Evolutionary conservation across 1,140 invertebrate species (phyloP).

Genomic region (Atta cephalotes): DNA sequence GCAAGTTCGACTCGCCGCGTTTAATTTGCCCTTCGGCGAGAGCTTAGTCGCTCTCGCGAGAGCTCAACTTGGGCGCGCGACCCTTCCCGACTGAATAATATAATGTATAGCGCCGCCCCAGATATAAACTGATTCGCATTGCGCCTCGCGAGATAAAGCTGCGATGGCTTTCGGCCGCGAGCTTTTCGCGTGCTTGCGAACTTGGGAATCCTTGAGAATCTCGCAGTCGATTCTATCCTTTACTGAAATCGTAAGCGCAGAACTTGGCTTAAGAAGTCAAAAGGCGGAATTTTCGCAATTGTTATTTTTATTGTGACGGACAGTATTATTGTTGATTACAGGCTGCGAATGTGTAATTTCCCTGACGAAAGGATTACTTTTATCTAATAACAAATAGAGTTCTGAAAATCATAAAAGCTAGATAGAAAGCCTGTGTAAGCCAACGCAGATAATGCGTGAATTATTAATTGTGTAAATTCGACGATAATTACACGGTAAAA

Average conservation of each 20-base stretch:
- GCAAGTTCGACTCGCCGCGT: background rate
- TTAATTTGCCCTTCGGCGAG: constrained; percentile 30
- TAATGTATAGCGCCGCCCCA: background rate
- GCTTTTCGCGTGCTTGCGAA: constrained; percentile 6
- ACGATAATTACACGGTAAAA: too few species aligned
- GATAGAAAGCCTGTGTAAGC: too few species aligned
- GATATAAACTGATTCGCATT: background rate
- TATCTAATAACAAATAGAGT: too few species aligned
- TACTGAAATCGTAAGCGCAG: background rate
- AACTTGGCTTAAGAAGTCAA: background rate
- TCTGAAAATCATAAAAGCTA: too few species aligned
- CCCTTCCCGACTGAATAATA: constrained; percentile 52
- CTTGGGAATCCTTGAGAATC: constrained; percentile 10
- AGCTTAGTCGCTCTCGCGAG: constrained; percentile 12
- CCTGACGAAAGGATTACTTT: background rate
- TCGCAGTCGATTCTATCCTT: background rate
- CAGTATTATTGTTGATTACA: background rate
- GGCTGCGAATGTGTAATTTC: background rate
- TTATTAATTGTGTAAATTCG: too few species aligned
- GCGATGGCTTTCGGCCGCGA: constrained; percentile 2
- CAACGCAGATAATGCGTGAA: too few species aligned
- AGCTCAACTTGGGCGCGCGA: constrained; percentile 68
- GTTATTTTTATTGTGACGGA: background rate
- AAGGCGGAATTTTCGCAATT: background rate
- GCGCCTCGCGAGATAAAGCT: constrained; percentile 11